phyloP scores from a whole-genome alignment of 2,113 vertebrate genomes.

The Orthonyx spaldingii region DNA sequence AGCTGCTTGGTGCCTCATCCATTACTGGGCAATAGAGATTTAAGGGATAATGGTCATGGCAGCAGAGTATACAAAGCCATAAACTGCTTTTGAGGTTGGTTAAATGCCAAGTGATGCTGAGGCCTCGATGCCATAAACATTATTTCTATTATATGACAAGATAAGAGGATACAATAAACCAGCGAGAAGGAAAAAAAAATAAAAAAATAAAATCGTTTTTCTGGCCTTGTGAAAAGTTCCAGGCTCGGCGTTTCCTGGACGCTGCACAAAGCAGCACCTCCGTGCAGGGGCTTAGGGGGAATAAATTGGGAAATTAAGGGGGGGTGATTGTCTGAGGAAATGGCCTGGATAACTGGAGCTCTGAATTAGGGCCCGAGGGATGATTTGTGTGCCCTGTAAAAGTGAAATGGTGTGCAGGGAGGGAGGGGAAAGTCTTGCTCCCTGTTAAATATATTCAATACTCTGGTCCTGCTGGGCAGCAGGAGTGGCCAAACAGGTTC shows the following conservation, averaged over 20 bases:
- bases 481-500: not conserved
- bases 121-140: slow-evolving; percentile 72
- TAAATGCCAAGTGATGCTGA: slow-evolving; percentile 75
- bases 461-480: not conserved
- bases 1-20: slow-evolving; percentile 70
- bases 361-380: not conserved
- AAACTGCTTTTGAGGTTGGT: slow-evolving; percentile 71
- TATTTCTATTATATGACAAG: slow-evolving; percentile 76
- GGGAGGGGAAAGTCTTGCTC: not conserved
- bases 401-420: not conserved
- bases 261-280: not conserved
- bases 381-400: not conserved
- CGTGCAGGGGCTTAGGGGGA: not conserved
- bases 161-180: slow-evolving; percentile 72
- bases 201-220: not conserved
- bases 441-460: rapidly evolving
- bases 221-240: slow-evolving; percentile 24
- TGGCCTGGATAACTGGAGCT: not conserved
- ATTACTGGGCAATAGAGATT: slow-evolving; percentile 75
- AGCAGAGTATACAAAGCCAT: slow-evolving; percentile 68
- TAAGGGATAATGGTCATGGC: slow-evolving; percentile 72
- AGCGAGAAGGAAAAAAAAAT: not conserved
- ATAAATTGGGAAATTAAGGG: not conserved
- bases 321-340: slow-evolving; percentile 31
- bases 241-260: not conserved